These are phyloP conservation scores for Chaetura pelagica DNA, from an alignment of 2,113 vertebrate species.

Conservation along the genomic window DNA sequence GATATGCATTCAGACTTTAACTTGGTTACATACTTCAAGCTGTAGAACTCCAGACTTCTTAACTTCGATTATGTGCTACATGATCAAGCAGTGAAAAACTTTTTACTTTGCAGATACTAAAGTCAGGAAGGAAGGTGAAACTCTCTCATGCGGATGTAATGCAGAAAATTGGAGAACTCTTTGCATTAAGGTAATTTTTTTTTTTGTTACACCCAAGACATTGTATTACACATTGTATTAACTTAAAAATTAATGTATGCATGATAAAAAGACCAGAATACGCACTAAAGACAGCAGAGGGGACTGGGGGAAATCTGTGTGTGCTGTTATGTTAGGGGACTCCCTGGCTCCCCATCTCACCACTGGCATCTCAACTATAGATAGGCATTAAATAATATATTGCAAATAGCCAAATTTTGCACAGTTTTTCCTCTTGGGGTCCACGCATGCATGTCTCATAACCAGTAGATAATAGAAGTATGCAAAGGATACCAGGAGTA, in stretches of 20 bases:
- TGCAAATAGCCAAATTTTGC: background rate
- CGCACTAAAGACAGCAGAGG: background rate
- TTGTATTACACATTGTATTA: background rate
- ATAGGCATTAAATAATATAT: background rate
- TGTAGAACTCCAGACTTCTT: background rate
- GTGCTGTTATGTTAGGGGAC: background rate
- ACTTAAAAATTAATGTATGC: background rate
- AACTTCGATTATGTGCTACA: background rate
- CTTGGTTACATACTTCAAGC: background rate
- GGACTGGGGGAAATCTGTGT: accelerated
- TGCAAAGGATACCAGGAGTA: background rate
- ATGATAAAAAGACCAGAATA: background rate
- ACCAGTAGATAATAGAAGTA: background rate
- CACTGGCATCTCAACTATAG: background rate
- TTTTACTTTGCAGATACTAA: constrained; percentile 82
- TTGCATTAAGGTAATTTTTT: constrained; percentile 86
- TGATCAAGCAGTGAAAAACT: background rate
- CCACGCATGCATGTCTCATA: background rate
- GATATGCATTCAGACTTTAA: background rate
- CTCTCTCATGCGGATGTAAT: constrained; percentile 95
- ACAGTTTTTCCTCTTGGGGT: background rate
- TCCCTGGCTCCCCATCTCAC: background rate
- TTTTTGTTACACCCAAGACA: background rate
- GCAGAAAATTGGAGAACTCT: constrained; percentile 98
- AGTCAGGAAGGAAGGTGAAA: constrained; percentile 89